Base-by-base conservation (phyloP, 2,888 invertebrate species). In the Diarsia rubi region DNA sequence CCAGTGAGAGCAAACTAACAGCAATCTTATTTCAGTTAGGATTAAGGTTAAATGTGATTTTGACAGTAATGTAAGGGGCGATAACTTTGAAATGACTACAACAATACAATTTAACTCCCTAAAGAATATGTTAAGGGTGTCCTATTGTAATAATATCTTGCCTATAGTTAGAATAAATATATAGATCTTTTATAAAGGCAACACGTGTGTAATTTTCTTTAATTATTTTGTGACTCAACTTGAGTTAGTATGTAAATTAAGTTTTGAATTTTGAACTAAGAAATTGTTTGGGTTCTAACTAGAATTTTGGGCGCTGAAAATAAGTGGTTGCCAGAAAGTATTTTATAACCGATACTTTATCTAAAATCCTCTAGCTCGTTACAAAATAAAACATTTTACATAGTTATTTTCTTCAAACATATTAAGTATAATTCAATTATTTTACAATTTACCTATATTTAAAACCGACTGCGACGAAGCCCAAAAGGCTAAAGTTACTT, bases 131-230 rank as follows among this genome's bases (percentile, higher is more conserved):
- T 42, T 0, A 47, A 57, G 14, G 27, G 52, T 65, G 31, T 14
- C 14, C n/a, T 49, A 69, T 52, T 31, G 27, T 31, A 16, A 75
- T n/a, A 81, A 60, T 5, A 12, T 47, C 14, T 52, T 64, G 9
- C 2, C n/a, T 62, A 16, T 42, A 57, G 16, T 57, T 57, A 9
- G 19, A 31, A 52, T 49, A 19, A 68, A 68, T 6, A 73, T 64
- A n/a, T 69, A 75, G 69, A 81, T 44, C 54, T 62, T 75, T 75
- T 57, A 65, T 24, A 63, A 79, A 64, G 27, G 65, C 44, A 31
- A 47, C n/a, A 69, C 57, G 24, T 77, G 42, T 77, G 63, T 82
- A 65, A 81, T 66, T 68, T 59, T 37, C 54, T 42, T 59, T 54
- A 69, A 81, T 65, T 52, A 67, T 12, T 66, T 9, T 24, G 37